phyloP scores from a whole-genome alignment of 2,113 vertebrate genomes.

The Mixornis gularis region DNA sequence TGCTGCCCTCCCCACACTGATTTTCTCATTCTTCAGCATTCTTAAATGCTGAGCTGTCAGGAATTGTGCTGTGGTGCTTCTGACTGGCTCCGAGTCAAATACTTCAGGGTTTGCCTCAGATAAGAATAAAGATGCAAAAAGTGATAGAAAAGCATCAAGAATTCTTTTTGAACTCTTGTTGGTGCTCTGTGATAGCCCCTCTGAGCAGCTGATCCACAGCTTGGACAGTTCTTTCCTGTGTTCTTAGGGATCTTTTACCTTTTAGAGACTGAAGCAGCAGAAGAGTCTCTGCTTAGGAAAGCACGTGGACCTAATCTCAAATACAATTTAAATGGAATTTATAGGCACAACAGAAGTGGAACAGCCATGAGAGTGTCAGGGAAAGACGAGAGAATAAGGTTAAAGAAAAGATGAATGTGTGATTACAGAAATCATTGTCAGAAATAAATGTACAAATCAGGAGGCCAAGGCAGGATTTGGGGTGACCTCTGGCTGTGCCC shows the following conservation, averaged over 20 bases:
- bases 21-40: conserved; percentile 29
- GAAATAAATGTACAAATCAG: background rate
- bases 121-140: conserved; percentile 2
- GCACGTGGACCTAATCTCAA: background rate
- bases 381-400: background rate
- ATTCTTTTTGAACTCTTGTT: conserved; percentile 17
- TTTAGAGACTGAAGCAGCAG: background rate
- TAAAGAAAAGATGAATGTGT: background rate
- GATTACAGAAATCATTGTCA: background rate
- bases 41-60: conserved; percentile 35
- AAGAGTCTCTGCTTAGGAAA: background rate
- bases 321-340: background rate
- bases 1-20: background rate
- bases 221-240: background rate
- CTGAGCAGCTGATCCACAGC: background rate
- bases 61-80: background rate
- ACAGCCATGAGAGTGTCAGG: background rate
- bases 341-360: background rate
- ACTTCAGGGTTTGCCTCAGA: conserved; percentile 21
- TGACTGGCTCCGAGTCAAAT: background rate
- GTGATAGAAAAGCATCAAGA: background rate
- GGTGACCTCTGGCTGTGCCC: background rate
- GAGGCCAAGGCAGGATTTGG: background rate
- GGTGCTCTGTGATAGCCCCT: background rate
- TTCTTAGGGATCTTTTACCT: background rate